Evolutionary conservation across 2,797 vertebrate genomes (phyloP).

Genomic region (Pantherophis alleghaniensis): DNA sequence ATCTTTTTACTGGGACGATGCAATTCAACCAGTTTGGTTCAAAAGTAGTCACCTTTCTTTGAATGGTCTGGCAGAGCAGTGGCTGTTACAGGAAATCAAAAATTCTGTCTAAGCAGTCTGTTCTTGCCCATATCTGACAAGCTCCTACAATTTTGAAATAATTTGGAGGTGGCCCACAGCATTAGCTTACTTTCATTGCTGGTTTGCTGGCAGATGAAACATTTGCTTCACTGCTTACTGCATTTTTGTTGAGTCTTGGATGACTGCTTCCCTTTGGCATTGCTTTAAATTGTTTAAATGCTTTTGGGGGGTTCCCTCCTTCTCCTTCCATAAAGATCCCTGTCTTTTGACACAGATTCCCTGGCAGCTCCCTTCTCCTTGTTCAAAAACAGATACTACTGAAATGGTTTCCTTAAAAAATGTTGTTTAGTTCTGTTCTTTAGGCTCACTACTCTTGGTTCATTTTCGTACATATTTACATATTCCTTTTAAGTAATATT

Average conservation of each 20-base stretch:
- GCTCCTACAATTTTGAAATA: constrained; percentile 40
- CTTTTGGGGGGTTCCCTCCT: constrained; percentile 24
- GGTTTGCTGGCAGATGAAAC: constrained; percentile 56
- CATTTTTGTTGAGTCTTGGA: constrained; percentile 42
- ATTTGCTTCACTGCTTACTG: constrained; percentile 45
- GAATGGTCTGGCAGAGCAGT: constrained; percentile 34
- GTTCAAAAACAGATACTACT: constrained; percentile 56
- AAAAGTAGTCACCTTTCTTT: constrained; percentile 52
- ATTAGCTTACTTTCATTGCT: constrained; percentile 48
- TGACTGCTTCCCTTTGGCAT: background rate
- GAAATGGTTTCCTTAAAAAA: constrained; percentile 50
- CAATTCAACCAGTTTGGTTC: constrained; percentile 14
- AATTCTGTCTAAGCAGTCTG: constrained; percentile 20
- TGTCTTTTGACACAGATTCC: constrained; percentile 4
- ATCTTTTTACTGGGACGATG: constrained; percentile 27
- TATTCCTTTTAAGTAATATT: constrained; percentile 63
- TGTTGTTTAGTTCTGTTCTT: constrained; percentile 51
- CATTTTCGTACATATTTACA: constrained; percentile 38
- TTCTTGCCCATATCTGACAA: constrained; percentile 14
- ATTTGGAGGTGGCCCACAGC: constrained; percentile 40
- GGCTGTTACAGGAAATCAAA: constrained; percentile 48
- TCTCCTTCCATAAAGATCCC: constrained; percentile 44
- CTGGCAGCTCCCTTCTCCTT: constrained; percentile 7
- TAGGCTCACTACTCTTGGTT: constrained; percentile 52
- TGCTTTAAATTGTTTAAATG: constrained; percentile 55